Evolutionary conservation across 2,888 invertebrate genomes (phyloP), one percentile per base, ranked within the genome.

Genomic region (Acholoe squamosa): DNA sequence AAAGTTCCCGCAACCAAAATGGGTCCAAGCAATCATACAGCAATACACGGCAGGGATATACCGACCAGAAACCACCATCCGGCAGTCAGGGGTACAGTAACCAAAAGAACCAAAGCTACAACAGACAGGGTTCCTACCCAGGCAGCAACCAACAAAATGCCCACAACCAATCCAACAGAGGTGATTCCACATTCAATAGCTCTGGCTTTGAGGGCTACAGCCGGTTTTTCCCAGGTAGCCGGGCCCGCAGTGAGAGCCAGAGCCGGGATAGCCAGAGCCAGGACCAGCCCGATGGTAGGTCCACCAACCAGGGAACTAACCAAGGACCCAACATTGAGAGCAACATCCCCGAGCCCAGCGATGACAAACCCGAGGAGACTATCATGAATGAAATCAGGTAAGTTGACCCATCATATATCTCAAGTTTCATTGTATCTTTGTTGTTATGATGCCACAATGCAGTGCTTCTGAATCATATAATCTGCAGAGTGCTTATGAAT

Each of bases 341-440:
- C 54, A 34, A 52, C n/a, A 90, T 76, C 43, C 89, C 89, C 14
- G 90, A 90, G 3, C 90, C 90, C 31, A 28, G 34, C 19, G 54
- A 76, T 14, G 80, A 71, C 5, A 51, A 54, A 31, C 51, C 28
- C 0, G 52, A n/a, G 80, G 31, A 84, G 71, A 34, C 31, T 0
- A 86, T 90, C 86, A 86, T 61, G 67, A 84, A 84, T 31, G 86
- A 90, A 31, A 86, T 90, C 61, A 67, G 89, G 89, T 71, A 22
- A 19, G 80, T 76, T 10, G n/a, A n/a, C 54, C 12, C 54, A 10
- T 54, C 19, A 54, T 54, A 54, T 54, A 54, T n/a, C n/a, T n/a
- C n/a, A n/a, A n/a, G n/a, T n/a, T n/a, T n/a, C n/a, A n/a, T n/a
- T n/a, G n/a, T n/a, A n/a, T n/a, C n/a, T n/a, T n/a, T n/a, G n/a